Evolutionary conservation across 2,888 invertebrate genomes (phyloP), one percentile per base, ranked within the genome.

Genomic region (Drosophila kambysellisi): DNA sequence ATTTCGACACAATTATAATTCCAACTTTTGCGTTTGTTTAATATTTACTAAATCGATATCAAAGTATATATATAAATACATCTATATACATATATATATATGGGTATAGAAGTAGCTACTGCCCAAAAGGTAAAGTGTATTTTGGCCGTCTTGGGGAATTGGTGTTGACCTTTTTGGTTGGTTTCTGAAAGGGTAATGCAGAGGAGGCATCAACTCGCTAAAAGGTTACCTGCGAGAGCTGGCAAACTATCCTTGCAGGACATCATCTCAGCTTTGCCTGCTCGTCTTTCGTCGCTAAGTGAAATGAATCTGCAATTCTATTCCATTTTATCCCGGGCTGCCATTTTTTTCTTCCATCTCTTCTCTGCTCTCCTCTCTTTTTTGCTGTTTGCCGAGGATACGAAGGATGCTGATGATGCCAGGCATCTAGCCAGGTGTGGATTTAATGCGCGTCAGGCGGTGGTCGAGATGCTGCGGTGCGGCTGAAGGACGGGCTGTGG

Each of bases 301-400:
- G 88, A 88, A 90, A 90, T 86, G 89, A 90, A 90, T 89, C 89
- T 88, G 88, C 88, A 87, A 84, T 89, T 90, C 83, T 83, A 87
- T 85, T 88, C 80, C 89, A 79, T 82, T 88, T 78, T 72, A 76
- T 64, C 56, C 70, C 52, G 52, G 50, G 20, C 58, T 63, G 46
- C 64, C 61, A 57, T 41, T 59, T 67, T 37, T 29, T n/a, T 1
- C 2, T 25, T 25, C 25, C 25, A 25, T 25, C 25, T 25, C 3
- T 17, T n/a, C 12, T 67, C 12, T 12, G 30, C 30, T 30, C 8
- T 0, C n/a, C n/a, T 11, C 11, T 39, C 12, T 29, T 25, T 51
- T 68, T 48, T 32, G 51, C 67, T 50, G 53, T 46, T 50, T 53
- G 67, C 60, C 60, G n/a, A 66, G 50, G 66, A 80, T 70, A 15